Evolutionary conservation across 2,888 invertebrate species (phyloP).

Genomic region (Zhengitettix transpicula): DNA sequence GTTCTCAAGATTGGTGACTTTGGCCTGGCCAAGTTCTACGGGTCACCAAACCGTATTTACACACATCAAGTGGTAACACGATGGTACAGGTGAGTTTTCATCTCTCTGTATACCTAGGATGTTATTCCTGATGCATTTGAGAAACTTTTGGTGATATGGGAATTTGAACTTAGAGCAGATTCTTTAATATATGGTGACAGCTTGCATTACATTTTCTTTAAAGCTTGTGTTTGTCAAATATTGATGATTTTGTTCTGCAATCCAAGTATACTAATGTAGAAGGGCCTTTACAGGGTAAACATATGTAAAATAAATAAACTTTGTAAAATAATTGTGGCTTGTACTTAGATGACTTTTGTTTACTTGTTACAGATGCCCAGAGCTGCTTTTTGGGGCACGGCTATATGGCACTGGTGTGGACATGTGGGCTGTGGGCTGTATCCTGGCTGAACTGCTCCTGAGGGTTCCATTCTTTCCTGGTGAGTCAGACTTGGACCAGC

Average conservation of each 20-base stretch:
- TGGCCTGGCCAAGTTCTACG: slow-evolving; percentile 93
- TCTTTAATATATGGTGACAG: no score
- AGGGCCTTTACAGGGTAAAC: no score
- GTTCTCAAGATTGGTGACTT: slow-evolving; percentile 97
- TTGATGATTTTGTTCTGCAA: no score
- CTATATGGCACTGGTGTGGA: slow-evolving; percentile 93
- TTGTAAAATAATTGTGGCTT: no score
- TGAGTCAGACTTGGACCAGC: slow-evolving; percentile 91
- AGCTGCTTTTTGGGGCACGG: slow-evolving; percentile 85
- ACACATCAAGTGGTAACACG: slow-evolving; percentile 96
- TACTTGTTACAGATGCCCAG: slow-evolving; percentile 51
- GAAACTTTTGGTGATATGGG: no score
- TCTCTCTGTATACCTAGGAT: no score
- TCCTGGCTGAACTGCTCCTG: slow-evolving; percentile 84
- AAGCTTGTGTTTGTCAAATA: no score
- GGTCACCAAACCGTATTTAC: slow-evolving; percentile 87
- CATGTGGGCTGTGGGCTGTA: slow-evolving; percentile 98
- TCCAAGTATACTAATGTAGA: no score
- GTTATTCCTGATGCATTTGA: no score
- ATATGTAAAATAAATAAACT: no score
- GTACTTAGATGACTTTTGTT: background rate
- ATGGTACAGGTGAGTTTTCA: slow-evolving; percentile 56
- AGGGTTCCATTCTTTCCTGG: slow-evolving; percentile 89
- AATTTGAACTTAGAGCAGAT: no score
- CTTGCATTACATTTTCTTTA: no score